Evolutionary conservation across 2,888 invertebrate species (phyloP).

Genomic region (Agapetus fuscipes): DNA sequence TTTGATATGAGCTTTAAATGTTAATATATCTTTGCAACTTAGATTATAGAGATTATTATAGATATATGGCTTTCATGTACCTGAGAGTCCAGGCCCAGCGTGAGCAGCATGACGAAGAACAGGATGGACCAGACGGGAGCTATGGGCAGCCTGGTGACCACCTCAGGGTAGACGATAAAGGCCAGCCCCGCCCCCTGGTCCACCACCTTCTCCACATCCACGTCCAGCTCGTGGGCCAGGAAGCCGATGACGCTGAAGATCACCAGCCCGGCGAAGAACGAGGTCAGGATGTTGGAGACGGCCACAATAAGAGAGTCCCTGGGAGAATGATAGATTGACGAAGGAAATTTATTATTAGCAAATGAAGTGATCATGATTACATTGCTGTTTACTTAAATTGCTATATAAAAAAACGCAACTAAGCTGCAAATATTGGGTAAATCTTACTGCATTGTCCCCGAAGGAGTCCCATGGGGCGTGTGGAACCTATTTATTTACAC

Average conservation of each 20-base stretch:
- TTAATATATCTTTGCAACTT: too few relatives aligned
- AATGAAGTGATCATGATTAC: too few relatives aligned
- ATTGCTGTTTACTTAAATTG: too few relatives aligned
- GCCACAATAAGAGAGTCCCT: conserved; percentile 70
- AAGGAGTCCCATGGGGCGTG: too few relatives aligned
- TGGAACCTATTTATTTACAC: too few relatives aligned
- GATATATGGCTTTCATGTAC: too few relatives aligned
- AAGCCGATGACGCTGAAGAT: conserved; percentile 77
- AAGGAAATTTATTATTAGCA: too few relatives aligned
- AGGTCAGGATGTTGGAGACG: conserved; percentile 66
- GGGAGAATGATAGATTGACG: conserved; percentile 27
- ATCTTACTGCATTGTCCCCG: too few relatives aligned
- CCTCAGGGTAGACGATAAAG: conserved; percentile 81
- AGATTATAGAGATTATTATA: too few relatives aligned
- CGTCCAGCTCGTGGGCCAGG: conserved; percentile 64
- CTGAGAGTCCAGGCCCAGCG: conserved; percentile 64
- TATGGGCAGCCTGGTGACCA: conserved; percentile 65
- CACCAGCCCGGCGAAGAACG: conserved; percentile 71
- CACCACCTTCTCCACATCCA: conserved; percentile 62
- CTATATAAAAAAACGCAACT: too few relatives aligned
- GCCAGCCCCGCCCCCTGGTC: conserved; percentile 70
- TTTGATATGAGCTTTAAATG: too few relatives aligned
- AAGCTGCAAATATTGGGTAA: too few relatives aligned
- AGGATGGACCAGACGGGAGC: conserved; percentile 75
- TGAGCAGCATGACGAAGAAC: conserved; percentile 71